These are phyloP conservation scores for Phyllostomus hastatus DNA, from an alignment of 2,113 vertebrate species.

Conservation along the genomic window DNA sequence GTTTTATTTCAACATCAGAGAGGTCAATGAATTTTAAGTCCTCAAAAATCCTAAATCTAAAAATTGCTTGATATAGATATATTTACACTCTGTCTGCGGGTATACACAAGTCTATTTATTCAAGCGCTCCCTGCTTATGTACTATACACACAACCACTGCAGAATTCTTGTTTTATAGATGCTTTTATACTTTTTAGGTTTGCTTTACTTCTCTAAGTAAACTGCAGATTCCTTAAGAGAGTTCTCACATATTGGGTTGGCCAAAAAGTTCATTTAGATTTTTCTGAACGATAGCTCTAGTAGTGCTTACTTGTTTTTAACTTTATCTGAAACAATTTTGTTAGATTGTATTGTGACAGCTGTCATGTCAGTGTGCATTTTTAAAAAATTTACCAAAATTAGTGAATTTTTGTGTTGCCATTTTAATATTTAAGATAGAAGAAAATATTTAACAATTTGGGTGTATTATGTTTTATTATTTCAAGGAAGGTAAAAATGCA, in stretches of 20 bases:
- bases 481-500: too few species aligned
- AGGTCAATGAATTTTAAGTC: not conserved
- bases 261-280: too few species aligned
- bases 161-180: not conserved
- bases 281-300: too few species aligned
- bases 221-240: constrained; percentile 11
- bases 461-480: too few species aligned
- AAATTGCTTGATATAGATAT: not conserved
- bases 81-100: not conserved
- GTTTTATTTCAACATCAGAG: not conserved
- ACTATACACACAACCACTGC: not conserved
- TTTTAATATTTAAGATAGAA: too few species aligned
- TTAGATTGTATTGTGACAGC: too few species aligned
- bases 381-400: too few species aligned
- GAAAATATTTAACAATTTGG: too few species aligned
- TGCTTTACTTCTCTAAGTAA: constrained; percentile 15
- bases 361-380: too few species aligned
- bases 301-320: too few species aligned
- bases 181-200: not conserved
- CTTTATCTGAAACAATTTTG: too few species aligned
- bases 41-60: not conserved
- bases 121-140: not conserved
- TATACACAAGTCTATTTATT: not conserved
- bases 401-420: too few species aligned
- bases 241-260: not conserved